Conservation (phyloP, 2,888 invertebrate genomes). For the Epirrhoe tristata region DNA sequence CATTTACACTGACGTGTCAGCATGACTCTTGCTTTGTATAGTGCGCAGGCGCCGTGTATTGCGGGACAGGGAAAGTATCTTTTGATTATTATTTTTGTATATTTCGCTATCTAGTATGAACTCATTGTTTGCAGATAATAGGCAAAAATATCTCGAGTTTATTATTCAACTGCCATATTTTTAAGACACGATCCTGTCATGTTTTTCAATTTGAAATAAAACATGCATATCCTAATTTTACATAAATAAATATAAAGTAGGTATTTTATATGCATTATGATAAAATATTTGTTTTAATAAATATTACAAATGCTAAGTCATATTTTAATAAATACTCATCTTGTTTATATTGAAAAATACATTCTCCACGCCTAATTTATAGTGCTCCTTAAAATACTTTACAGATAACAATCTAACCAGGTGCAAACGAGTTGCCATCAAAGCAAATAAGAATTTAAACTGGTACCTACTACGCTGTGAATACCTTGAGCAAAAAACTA, state of each 20-base stretch:
- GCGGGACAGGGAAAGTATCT: slow-evolving; percentile 41
- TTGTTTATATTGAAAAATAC: neutral
- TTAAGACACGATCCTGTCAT: neutral
- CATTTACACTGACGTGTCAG: slow-evolving; percentile 41
- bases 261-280: neutral
- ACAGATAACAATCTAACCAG: slow-evolving; percentile 31
- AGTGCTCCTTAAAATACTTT: slow-evolving; percentile 8
- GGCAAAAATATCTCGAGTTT: too few species aligned
- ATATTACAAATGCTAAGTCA: neutral
- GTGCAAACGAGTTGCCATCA: slow-evolving; percentile 23
- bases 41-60: slow-evolving; percentile 56
- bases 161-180: too few species aligned
- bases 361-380: slow-evolving; percentile 7
- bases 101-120: neutral
- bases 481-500: slow-evolving; percentile 18
- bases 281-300: slow-evolving; percentile 3
- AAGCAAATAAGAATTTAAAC: slow-evolving; percentile 28
- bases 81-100: neutral
- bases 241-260: neutral
- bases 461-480: slow-evolving; percentile 6
- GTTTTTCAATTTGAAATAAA: neutral
- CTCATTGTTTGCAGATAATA: neutral
- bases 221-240: neutral
- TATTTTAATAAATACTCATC: slow-evolving; percentile 1
- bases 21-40: slow-evolving; percentile 46